phyloP scores from a whole-genome alignment of 2,888 invertebrate genomes.

The Conus canariensis region DNA sequence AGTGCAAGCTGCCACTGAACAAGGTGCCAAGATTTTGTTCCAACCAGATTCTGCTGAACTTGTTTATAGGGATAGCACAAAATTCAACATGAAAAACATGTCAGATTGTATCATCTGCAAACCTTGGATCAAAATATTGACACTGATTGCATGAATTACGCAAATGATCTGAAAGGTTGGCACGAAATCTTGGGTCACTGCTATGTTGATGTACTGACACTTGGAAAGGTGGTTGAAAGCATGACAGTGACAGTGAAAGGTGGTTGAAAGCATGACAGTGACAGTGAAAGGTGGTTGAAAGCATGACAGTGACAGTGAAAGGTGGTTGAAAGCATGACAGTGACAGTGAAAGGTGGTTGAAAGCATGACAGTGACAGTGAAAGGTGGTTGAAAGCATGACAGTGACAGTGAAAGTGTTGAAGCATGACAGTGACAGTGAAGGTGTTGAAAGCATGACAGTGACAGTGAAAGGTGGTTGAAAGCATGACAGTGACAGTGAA shows the following conservation, averaged over 20 bases:
- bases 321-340: too few relatives aligned
- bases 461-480: too few relatives aligned
- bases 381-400: too few relatives aligned
- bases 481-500: too few relatives aligned
- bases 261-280: too few relatives aligned
- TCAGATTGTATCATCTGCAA: slow-evolving; percentile 34
- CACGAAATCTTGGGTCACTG: slow-evolving; percentile 49
- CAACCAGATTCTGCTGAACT: slow-evolving; percentile 37
- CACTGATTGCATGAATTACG: slow-evolving; percentile 1
- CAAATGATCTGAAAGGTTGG: slow-evolving; percentile 37
- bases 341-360: too few relatives aligned
- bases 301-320: too few relatives aligned
- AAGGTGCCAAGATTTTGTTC: slow-evolving; percentile 46
- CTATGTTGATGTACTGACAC: slow-evolving; percentile 46
- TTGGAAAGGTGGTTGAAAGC: slow-evolving; percentile 39
- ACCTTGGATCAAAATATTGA: background rate
- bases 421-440: too few relatives aligned
- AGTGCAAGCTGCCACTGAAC: slow-evolving; percentile 49
- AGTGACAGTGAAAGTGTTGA: too few relatives aligned
- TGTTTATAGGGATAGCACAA: slow-evolving; percentile 23
- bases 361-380: too few relatives aligned
- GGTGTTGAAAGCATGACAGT: too few relatives aligned
- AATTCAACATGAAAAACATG: slow-evolving; percentile 20
- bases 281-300: too few relatives aligned
- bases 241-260: slow-evolving; percentile 4